These are phyloP conservation scores for Odontesthes bonariensis DNA, from an alignment of 2,113 vertebrate genomes.

Conservation along the genomic window DNA sequence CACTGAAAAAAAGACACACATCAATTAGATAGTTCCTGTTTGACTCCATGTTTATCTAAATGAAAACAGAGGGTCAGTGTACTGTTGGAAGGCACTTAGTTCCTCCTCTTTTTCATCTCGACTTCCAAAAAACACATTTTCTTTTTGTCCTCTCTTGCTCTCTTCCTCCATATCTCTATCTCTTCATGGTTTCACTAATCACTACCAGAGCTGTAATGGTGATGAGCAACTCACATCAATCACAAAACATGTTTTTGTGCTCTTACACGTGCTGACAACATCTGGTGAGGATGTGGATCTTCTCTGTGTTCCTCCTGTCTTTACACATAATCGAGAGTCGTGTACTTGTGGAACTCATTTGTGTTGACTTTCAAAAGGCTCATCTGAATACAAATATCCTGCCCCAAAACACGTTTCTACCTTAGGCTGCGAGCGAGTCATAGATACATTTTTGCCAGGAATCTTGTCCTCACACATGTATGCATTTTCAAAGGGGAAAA, in stretches of 20 bases:
- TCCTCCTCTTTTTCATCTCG: constrained; percentile 51
- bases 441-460: constrained; percentile 36
- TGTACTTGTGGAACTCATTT: constrained; percentile 59
- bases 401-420: constrained; percentile 41
- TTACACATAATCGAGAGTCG: constrained; percentile 55
- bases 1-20: constrained; percentile 18
- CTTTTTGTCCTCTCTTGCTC: constrained; percentile 20
- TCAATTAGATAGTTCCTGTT: constrained; percentile 55
- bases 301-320: constrained; percentile 51
- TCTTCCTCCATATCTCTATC: constrained; percentile 11
- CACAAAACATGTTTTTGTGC: constrained; percentile 50
- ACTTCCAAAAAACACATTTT: constrained; percentile 11
- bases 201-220: constrained; percentile 58
- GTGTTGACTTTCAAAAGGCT: constrained; percentile 64
- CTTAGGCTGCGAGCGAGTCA: constrained; percentile 50
- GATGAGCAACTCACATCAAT: constrained; percentile 49
- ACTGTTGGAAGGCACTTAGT: constrained; percentile 43
- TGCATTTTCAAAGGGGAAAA: constrained; percentile 33
- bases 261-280: constrained; percentile 45
- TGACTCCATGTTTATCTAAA: constrained; percentile 42
- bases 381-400: constrained; percentile 53
- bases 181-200: constrained; percentile 43
- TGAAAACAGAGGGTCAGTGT: constrained; percentile 38
- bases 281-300: constrained; percentile 66
- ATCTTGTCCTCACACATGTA: constrained; percentile 35